Evolutionary conservation across 2,888 invertebrate species (phyloP).

Genomic region (Aspidiotus rigidus): DNA sequence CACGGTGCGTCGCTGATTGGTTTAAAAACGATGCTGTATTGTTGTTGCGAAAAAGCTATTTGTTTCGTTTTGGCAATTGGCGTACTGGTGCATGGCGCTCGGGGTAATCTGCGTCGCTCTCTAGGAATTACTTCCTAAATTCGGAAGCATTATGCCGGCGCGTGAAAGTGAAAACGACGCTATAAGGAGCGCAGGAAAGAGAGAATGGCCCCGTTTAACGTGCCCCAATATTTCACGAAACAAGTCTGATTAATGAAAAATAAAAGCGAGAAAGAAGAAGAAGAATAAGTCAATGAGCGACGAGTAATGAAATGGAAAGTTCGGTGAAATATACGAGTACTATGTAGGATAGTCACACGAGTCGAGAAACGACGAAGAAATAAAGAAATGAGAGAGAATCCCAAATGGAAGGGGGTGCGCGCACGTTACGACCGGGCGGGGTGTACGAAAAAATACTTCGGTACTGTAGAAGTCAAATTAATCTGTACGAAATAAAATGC

Average conservation of each 20-base stretch:
- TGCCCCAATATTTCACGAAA: background rate
- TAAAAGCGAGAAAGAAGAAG: background rate
- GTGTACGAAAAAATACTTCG: background rate
- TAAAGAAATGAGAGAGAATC: background rate
- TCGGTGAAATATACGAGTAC: too few species aligned
- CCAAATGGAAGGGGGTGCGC: background rate
- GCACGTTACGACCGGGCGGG: background rate
- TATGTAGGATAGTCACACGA: too few species aligned
- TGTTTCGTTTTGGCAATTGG: too few species aligned
- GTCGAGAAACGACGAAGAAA: background rate
- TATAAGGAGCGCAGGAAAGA: too few species aligned
- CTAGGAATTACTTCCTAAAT: too few species aligned
- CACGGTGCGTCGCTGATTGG: too few species aligned
- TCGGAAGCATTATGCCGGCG: too few species aligned
- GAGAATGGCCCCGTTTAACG: background rate
- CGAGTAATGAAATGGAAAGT: background rate
- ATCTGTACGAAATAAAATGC: constrained; percentile 7
- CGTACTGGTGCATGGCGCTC: too few species aligned
- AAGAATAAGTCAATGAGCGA: background rate
- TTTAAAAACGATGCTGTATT: too few species aligned
- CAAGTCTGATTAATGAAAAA: background rate
- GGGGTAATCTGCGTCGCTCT: too few species aligned
- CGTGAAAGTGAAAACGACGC: too few species aligned
- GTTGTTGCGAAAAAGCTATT: too few species aligned
- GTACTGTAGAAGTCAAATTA: constrained; percentile 8